phyloP scores from a whole-genome alignment of 53 echinoderm and acorn worm species.

The Crossaster papposus region DNA sequence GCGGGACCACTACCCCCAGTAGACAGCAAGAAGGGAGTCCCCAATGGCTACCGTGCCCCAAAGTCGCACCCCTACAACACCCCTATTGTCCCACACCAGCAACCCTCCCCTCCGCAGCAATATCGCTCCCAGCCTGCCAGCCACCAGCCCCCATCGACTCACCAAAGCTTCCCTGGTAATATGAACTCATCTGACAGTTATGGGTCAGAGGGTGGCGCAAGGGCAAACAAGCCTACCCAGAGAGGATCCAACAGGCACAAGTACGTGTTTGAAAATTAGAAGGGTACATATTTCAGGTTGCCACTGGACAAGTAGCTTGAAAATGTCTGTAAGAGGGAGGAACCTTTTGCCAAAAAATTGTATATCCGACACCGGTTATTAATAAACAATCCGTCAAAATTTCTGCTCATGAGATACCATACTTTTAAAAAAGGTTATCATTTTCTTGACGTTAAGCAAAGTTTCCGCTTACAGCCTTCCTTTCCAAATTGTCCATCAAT shows the following conservation, averaged over 20 bases:
- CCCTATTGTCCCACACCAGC: slow-evolving; percentile 21
- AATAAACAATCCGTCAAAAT: no score
- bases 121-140: slow-evolving; percentile 58
- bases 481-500: no score
- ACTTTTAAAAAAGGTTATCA: no score
- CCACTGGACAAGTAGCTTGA: no score
- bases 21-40: slow-evolving; percentile 90
- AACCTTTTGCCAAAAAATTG: no score
- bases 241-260: slow-evolving; percentile 54
- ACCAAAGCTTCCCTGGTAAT: slow-evolving; percentile 65
- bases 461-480: no score
- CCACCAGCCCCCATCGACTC: slow-evolving; percentile 49
- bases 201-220: slow-evolving; percentile 15
- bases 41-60: slow-evolving; percentile 77
- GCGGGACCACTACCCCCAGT: slow-evolving; percentile 89
- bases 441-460: no score
- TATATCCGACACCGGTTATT: no score
- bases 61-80: slow-evolving; percentile 40
- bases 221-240: slow-evolving; percentile 39
- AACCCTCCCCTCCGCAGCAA: slow-evolving; percentile 59
- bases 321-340: no score
- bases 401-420: no score
- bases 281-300: no score
- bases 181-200: slow-evolving; percentile 23
- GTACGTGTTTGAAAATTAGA: slow-evolving; percentile 43